Evolutionary conservation across 2,113 vertebrate genomes (phyloP), one percentile per base, ranked within the genome.

Genomic region (Planiliza haematocheilus): DNA sequence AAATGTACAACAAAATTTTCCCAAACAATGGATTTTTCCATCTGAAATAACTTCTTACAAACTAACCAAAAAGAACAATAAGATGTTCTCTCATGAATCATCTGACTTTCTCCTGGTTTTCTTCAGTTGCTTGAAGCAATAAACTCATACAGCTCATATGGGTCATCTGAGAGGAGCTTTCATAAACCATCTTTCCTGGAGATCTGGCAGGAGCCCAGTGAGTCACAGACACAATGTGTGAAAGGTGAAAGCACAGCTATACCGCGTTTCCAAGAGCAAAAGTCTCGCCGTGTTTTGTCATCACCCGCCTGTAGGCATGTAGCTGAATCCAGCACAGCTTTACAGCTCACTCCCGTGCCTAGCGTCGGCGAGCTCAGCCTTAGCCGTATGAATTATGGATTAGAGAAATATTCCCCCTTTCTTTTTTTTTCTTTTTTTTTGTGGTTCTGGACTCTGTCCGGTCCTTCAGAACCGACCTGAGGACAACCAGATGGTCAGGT

Each of bases 401-500:
- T 65, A 69, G 50, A 76, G 42, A 76, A 82, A 76, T 82, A 53
- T 83, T 59, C 57, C 70, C 53, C 70, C 69, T 72, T 77, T 81
- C 5, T 30, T 30, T 30, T 30, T 30, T 30, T 30, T 30, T 30
- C 5, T 30, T 30, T 30, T 30, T 30, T 30, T 30, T 5, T 30
- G 69, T 74, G 42, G 70, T 77, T 83, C 87, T 87, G 84, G 84
- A 86, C 39, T 80, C 68, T 17, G 67, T 83, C 76, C 78, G 60
- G 84, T 85, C 79, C 78, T 88, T 90, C 77, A 89, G 92, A 93
- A 90, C 84, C 58, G 79, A 90, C 91, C 92, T 68, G 93, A 94
- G 92, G 88, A 94, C 88, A 92, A 94, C 93, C 94, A 95, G 93
- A 94, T 95, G 93, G 90, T 78, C 85, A 85, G 82, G 70, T 63